phyloP scores from a whole-genome alignment of 1,140 invertebrate genomes.

The Neodiprion virginianus region DNA sequence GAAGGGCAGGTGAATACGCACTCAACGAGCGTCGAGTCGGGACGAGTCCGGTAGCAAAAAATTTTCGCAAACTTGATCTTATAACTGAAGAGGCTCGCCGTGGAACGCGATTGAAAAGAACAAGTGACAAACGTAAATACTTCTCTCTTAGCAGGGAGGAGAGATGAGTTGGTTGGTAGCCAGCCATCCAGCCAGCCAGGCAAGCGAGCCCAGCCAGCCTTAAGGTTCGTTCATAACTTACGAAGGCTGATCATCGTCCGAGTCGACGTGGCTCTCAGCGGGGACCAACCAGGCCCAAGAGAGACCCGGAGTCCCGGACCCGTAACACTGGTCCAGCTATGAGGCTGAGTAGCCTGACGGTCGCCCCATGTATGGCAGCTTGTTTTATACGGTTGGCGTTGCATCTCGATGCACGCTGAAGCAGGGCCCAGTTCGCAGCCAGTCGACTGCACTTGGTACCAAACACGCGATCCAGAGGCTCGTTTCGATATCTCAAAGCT shows the following conservation, averaged over 20 bases:
- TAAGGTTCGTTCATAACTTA: conserved; percentile 7
- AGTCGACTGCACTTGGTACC: conserved; percentile 39
- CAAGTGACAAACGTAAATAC: conserved; percentile 14
- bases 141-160: conserved; percentile 2
- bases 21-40: too few species aligned
- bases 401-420: conserved; percentile 45
- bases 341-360: conserved; percentile 52
- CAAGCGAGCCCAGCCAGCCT: not conserved
- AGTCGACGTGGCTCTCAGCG: not conserved
- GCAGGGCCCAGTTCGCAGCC: conserved; percentile 15
- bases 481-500: conserved; percentile 1
- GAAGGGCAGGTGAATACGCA: too few species aligned
- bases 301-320: not conserved
- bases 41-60: not conserved
- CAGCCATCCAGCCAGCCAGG: conserved; percentile 36
- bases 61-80: not conserved
- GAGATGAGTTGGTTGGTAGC: conserved; percentile 40
- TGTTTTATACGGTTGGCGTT: conserved; percentile 53
- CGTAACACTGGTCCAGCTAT: conserved; percentile 40
- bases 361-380: conserved; percentile 63
- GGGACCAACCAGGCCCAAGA: conserved; percentile 30
- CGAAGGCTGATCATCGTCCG: not conserved
- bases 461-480: conserved; percentile 45
- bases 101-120: conserved; percentile 11
- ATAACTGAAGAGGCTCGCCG: not conserved